Percentiles rank a stretch among this genome's conserved stretches.
Evolutionary conservation across 30 jellyfish, hydroid and myxozoan species (phyloP).

Genomic region (Aurelia aurita): DNA sequence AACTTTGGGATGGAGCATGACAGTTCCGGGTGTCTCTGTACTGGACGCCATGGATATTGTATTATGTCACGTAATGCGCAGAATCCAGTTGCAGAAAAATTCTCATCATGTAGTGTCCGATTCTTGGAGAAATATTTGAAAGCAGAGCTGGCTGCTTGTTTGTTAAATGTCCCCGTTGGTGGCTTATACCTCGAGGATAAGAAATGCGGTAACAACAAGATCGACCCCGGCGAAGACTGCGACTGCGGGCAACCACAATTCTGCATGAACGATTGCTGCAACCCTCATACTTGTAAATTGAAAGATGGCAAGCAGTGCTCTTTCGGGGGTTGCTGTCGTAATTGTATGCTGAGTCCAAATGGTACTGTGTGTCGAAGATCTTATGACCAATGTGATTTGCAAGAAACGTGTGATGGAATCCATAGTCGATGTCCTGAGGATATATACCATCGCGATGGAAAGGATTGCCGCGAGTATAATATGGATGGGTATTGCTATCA

Average conservation of each 20-base stretch:
- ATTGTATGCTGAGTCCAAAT: background rate
- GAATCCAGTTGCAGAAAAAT: conserved; percentile 54
- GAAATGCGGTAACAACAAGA: conserved; percentile 24
- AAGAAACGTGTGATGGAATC: conserved; percentile 23
- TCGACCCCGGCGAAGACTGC: conserved; percentile 40
- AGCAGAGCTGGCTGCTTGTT: conserved; percentile 11
- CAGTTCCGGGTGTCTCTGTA: conserved; percentile 42
- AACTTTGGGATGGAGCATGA: conserved; percentile 84
- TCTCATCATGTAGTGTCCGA: conserved; percentile 68
- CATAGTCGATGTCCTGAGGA: background rate
- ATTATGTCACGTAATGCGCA: conserved; percentile 49
- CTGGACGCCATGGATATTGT: conserved; percentile 23
- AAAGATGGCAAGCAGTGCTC: conserved; percentile 8
- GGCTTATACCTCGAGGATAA: background rate
- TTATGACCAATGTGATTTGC: conserved; percentile 10
- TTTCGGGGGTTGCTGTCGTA: conserved; percentile 7
- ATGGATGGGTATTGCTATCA: conserved; percentile 55
- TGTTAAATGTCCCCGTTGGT: conserved; percentile 17
- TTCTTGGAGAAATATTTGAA: conserved; percentile 11
- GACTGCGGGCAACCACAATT: conserved; percentile 30
- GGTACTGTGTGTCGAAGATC: conserved; percentile 15
- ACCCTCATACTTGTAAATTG: conserved; percentile 12
- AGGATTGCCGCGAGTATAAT: background rate
- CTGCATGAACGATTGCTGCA: conserved; percentile 17
- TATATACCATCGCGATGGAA: background rate